Conservation (phyloP, 2,888 invertebrate genomes). For the Hirtodrosophila histrioides region DNA sequence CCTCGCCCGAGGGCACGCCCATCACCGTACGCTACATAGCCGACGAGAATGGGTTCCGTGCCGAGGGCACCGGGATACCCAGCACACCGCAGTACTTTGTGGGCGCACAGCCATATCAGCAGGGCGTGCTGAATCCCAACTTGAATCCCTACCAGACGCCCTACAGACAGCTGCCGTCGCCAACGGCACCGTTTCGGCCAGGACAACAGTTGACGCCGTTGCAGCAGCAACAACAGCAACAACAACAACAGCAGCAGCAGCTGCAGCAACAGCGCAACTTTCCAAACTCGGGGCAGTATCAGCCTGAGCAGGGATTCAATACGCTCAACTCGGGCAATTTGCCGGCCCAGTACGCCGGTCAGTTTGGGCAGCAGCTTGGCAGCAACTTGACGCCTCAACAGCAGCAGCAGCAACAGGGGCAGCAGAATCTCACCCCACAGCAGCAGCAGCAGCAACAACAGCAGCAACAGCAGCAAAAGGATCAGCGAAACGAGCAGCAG, state of each 20-base stretch:
- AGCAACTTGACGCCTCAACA: conserved; percentile 51
- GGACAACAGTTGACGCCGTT: conserved; percentile 80
- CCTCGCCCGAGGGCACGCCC: conserved; percentile 90
- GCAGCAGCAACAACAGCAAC: conserved; percentile 73
- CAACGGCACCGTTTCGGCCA: conserved; percentile 65
- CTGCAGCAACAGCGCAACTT: conserved; percentile 65
- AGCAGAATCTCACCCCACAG: conserved; percentile 57
- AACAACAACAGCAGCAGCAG: conserved; percentile 74
- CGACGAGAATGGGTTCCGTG: conserved; percentile 88
- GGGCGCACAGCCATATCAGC: conserved; percentile 77
- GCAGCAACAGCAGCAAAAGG: conserved; percentile 76
- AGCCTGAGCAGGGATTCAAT: conserved; percentile 77
- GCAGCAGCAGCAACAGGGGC: conserved; percentile 62
- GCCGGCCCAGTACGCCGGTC: conserved; percentile 61
- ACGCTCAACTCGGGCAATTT: conserved; percentile 60
- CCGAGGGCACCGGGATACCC: conserved; percentile 84
- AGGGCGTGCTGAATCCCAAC: conserved; percentile 79
- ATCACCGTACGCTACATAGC: conserved; percentile 89
- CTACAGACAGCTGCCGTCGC: conserved; percentile 73
- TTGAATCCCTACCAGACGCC: conserved; percentile 83
- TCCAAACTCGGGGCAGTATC: conserved; percentile 81
- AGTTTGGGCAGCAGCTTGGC: conserved; percentile 62
- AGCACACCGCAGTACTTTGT: conserved; percentile 82
- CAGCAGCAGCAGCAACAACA: conserved; percentile 73
- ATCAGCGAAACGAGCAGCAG: conserved; percentile 73